Percentiles rank a stretch among this genome's conserved stretches.
Conservation (phyloP, 2,113 vertebrate genomes). For the Leptodactylus fuscus region DNA sequence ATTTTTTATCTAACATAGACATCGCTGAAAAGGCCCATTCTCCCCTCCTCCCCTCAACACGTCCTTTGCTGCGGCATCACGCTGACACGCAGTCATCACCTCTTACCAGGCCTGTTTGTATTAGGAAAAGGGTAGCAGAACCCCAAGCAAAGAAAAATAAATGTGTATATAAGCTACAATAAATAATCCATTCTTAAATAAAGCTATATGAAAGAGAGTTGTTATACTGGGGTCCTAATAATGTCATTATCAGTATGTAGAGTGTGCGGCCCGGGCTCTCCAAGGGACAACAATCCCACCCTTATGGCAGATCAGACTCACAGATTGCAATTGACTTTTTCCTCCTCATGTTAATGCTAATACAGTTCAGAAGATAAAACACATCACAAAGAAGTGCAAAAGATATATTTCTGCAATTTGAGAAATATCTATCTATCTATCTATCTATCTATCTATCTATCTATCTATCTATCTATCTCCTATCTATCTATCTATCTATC, state of each 20-base stretch:
- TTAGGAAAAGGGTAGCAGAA: slow-evolving; percentile 43
- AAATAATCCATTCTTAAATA: slow-evolving; percentile 47
- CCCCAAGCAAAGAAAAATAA: slow-evolving; percentile 55
- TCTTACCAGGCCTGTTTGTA: slow-evolving; percentile 27
- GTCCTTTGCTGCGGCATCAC: slow-evolving; percentile 30
- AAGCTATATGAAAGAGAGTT: slow-evolving; percentile 50
- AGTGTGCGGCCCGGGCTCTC: slow-evolving; percentile 9
- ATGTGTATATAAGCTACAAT: slow-evolving; percentile 51
- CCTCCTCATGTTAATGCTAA: not conserved
- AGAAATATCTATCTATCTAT: no score
- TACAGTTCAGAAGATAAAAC: not conserved
- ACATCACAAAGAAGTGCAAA: not conserved
- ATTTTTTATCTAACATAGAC: slow-evolving; percentile 16
- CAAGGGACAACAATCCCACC: not conserved
- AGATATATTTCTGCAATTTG: not conserved
- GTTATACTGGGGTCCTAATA: slow-evolving; percentile 30
- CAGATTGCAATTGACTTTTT: not conserved
- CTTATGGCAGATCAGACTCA: not conserved
- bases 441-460: not conserved
- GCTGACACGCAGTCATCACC: slow-evolving; percentile 47
- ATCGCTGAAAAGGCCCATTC: slow-evolving; percentile 31
- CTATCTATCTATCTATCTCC: not conserved
- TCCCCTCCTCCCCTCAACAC: not conserved
- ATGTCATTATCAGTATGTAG: slow-evolving; percentile 39
- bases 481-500: not conserved